A percentile compares a stretch with the other conserved stretches of the same genome.
phyloP scores from a whole-genome alignment of 1,140 invertebrate species.

The Tetraneura akinire region DNA sequence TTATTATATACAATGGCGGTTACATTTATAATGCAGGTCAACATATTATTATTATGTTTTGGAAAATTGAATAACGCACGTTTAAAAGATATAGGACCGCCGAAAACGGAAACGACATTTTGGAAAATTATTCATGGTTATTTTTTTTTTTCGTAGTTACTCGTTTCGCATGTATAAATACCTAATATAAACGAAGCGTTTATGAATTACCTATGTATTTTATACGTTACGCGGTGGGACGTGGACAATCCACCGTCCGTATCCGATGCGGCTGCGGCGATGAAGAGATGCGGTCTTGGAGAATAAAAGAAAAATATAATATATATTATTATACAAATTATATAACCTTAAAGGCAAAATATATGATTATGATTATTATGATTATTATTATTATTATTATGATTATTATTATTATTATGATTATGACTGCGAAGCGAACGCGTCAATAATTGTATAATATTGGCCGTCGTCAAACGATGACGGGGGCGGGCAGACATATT shows the following conservation, averaged over 20 bases:
- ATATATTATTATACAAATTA: background rate
- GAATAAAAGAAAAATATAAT: constrained; percentile 4
- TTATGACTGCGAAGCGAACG: background rate
- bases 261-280: background rate
- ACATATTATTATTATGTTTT: too few relatives aligned
- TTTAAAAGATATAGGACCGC: too few relatives aligned
- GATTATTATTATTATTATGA: too few relatives aligned
- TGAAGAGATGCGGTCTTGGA: background rate
- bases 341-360: background rate
- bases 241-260: background rate
- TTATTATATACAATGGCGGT: too few relatives aligned
- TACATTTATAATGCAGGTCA: too few relatives aligned
- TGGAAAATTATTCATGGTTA: too few relatives aligned
- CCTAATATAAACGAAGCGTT: background rate
- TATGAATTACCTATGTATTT: background rate
- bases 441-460: background rate
- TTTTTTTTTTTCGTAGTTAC: background rate
- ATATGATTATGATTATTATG: background rate
- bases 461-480: background rate
- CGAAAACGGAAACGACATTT: too few relatives aligned
- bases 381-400: too few relatives aligned
- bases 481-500: background rate
- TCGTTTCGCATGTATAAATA: too few relatives aligned
- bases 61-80: too few relatives aligned
- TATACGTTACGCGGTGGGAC: background rate